Evolutionary conservation across 2,797 vertebrate genomes (phyloP), one percentile per base, ranked within the genome.

Genomic region (Onychomys torridus): DNA sequence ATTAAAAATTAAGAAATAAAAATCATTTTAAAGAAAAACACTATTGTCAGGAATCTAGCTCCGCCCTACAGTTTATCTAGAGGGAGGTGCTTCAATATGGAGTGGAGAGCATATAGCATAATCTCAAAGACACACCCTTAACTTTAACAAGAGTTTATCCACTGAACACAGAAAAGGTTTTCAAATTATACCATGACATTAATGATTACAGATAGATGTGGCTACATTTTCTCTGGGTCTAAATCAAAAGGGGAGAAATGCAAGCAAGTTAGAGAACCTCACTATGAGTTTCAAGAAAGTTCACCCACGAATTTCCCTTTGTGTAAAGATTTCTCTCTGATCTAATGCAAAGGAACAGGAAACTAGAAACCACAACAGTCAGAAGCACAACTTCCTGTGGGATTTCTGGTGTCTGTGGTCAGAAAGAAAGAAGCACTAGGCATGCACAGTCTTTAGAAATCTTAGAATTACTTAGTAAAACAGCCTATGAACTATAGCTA

Each of bases 351-450:
- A 69, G 77, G 90, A 97, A 96, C 71, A 97, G 98, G 98, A 99
- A 99, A 97, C 97, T 91, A n/a, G 93, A 94, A 98, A 98, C 98
- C 98, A 0, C 98, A 98, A 96, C 93, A 90, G 94, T 98, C 96
- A 97, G 82, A 96, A 93, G 98, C 91, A 98, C 96, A 97, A 97
- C 98, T 98, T 99, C 98, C 98, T 98, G 98, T 98, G 98, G 98
- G 94, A 98, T 98, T 98, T 98, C 96, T 98, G 98, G 97, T 96
- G 96, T 95, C 65, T 97, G 98, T 21, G 96, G 98, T 97, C 90
- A 89, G 96, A 97, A 97, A 79, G 49, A 49, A 87, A 96, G 86
- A 69, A 92, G 46, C 13, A 55, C 5, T 6, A 21, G 9, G 23
- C 69, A 21, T 43, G 46, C 65, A 87, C 90, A 96, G 85, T 90